Evolutionary conservation across 2,888 invertebrate species (phyloP).

Genomic region (Lottia gigantea): DNA sequence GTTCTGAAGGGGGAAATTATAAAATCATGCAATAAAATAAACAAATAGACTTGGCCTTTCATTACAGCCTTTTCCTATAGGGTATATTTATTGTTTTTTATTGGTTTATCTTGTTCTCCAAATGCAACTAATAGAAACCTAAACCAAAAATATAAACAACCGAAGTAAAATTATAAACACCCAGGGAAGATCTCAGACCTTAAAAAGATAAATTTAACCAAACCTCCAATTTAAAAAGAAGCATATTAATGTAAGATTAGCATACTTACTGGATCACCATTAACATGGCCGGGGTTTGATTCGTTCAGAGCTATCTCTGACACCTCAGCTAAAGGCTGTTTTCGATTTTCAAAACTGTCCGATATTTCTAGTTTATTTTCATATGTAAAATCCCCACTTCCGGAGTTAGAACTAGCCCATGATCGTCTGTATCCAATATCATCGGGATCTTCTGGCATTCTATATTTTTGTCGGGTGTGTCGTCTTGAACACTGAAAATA

Average conservation of each 20-base stretch:
- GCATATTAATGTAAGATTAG: background rate
- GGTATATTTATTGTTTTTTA: no score
- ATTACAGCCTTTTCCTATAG: no score
- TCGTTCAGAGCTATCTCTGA: background rate
- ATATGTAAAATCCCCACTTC: conserved; percentile 2
- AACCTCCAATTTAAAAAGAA: no score
- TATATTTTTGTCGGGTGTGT: conserved; percentile 51
- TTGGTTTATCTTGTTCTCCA: no score
- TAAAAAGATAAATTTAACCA: no score
- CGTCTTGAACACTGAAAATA: conserved; percentile 48
- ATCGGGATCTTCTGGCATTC: conserved; percentile 52
- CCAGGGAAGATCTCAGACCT: no score
- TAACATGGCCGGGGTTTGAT: background rate
- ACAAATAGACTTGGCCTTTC: no score
- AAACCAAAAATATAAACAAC: no score
- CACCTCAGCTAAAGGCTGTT: background rate
- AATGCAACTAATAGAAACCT: no score
- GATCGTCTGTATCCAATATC: conserved; percentile 50
- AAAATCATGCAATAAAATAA: no score
- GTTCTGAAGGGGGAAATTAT: background rate
- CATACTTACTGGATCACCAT: background rate
- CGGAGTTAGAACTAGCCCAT: conserved; percentile 34
- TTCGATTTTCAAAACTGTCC: background rate
- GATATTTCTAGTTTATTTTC: conserved; percentile 7
- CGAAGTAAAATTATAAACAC: no score